Base-by-base conservation (phyloP, 2,888 invertebrate species). In the Aphelenchoides bicaudatus region DNA sequence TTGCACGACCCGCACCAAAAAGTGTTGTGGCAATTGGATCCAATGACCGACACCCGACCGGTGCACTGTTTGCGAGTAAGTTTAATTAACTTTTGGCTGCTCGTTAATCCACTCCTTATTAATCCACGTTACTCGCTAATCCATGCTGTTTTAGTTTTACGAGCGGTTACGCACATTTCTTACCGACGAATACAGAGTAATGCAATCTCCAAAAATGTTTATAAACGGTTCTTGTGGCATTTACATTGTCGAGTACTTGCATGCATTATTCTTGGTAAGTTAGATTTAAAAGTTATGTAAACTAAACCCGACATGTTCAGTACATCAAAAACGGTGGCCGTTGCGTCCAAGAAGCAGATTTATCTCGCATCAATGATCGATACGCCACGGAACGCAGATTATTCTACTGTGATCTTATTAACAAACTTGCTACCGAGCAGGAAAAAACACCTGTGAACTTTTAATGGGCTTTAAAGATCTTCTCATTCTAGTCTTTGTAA, bases 201-300 rank as follows among this genome's bases (percentile, higher is more conserved):
- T 51, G 39, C 37, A 21, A 16, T 34, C 21, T 8, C 52, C 52
- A 16, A 51, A 51, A 23, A 51, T 51, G 52, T 27, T 16, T 8
- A n/a, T 51, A 4, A 51, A 51, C 37, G 52, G 52, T 19, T 38
- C 38, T 51, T 51, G 52, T 4, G 52, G 52, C n/a, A 34, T 51
- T 23, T 51, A 51, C 52, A 23, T 51, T 6, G 23, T 51, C 21
- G 52, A 51, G 4, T 51, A 51, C 37, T 39, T 51, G 13, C 34
- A 51, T 38, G 10, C 19, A 25, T 38, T 51, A 34, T 51, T 51
- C 25, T 19, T 38, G 39, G 52, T 34, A 23, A 21, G 6, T 30
- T 51, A 38, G n/a, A 10, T 51, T 46, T n/a, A 25, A 19, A 19
- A 51, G 2, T 34, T 27, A 25, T 51, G 2, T 1, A 29, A 21